Percentiles rank a stretch among this genome's conserved stretches.
Evolutionary conservation across 1,140 invertebrate genomes (phyloP).

Genomic region (Meloidogyne exigua): DNA sequence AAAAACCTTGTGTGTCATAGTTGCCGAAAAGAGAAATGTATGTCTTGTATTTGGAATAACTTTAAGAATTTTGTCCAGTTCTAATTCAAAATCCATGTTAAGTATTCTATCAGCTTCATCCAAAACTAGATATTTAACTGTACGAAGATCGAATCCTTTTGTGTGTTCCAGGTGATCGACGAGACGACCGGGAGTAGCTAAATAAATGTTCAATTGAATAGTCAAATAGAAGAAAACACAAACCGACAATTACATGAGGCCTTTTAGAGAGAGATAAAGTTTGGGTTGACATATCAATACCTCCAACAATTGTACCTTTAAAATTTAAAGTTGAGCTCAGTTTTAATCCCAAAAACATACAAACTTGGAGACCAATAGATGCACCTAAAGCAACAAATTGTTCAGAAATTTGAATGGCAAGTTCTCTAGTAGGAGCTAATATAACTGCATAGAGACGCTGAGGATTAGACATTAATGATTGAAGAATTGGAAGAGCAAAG

Average conservation of each 20-base stretch:
- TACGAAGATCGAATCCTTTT: constrained; percentile 44
- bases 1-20: constrained; percentile 65
- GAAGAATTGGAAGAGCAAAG: constrained; percentile 62
- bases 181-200: constrained; percentile 86
- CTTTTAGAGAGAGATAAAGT: constrained; percentile 79
- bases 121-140: constrained; percentile 54
- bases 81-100: constrained; percentile 65
- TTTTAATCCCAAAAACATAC: constrained; percentile 33
- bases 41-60: constrained; percentile 82
- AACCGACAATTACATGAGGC: constrained; percentile 73
- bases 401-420: constrained; percentile 62
- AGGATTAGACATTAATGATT: constrained; percentile 54
- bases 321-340: constrained; percentile 19
- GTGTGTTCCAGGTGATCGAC: constrained; percentile 54
- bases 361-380: constrained; percentile 48
- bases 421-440: constrained; percentile 58
- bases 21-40: constrained; percentile 93
- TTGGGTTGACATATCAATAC: constrained; percentile 95
- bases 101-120: constrained; percentile 61
- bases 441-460: constrained; percentile 52
- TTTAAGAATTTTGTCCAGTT: constrained; percentile 84
- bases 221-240: background rate
- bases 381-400: constrained; percentile 58
- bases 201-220: background rate
- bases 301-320: constrained; percentile 77